Base-by-base conservation (phyloP, 2,113 vertebrate species). In the Ictidomys tridecemlineatus region DNA sequence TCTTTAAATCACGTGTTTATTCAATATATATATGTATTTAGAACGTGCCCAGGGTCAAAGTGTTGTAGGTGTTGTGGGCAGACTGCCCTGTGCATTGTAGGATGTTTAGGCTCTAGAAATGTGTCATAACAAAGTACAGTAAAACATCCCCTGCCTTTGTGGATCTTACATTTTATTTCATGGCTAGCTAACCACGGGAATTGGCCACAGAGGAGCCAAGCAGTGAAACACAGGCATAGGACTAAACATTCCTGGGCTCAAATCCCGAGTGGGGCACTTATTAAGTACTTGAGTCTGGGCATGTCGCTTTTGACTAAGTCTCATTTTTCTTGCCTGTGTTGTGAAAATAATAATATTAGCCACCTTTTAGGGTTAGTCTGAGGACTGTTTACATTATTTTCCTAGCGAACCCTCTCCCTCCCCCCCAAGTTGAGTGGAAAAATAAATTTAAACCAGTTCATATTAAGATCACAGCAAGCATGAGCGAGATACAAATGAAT, bases 351-450 rank as follows among this genome's bases (percentile, higher is more conserved):
- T n/a, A 82, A 51, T 48, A 85, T 2, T 58, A 77, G 39, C 42
- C 9, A 94, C 39, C 13, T 90, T 34, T 85, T 67, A 45, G 8
- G 18, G 26, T 79, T 88, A 77, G 74, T 80, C 53, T 48, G 70
- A 96, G 53, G n/a, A 92, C 45, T 76, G 8, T 76, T 92, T 93
- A 87, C 37, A 58, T 87, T 87, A 77, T 85, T 95, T 90, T 84
- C 48, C 65, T 67, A 70, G 69, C 85, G 85, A 92, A 79, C 9
- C 13, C 13, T 78, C 79, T 34, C 2, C 1, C 11, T 2, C 14
- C 2, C 0, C 14, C 5, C 14, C 4, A 9, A 53, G 48, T 20
- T 42, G 45, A 61, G 45, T 91, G 3, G n/a, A 79, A 95, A 88
- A 90, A 85, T 82, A 85, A 93, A 74, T 91, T 88, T 58, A 85